Conservation (phyloP, 2,797 vertebrate species). For the Acrossocheilus fasciatus region DNA sequence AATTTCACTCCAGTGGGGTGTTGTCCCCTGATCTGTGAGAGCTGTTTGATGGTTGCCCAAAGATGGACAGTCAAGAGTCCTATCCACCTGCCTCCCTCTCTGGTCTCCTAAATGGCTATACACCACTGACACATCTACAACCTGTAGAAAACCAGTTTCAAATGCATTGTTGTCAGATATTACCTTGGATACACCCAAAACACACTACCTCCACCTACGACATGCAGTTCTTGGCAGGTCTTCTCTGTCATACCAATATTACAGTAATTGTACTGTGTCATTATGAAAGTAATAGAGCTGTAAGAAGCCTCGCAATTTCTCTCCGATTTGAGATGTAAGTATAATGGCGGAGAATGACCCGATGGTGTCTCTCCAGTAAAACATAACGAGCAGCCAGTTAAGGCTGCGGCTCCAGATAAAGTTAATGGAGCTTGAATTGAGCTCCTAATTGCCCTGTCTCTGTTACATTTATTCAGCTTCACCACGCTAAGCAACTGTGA, state of each 20-base stretch:
- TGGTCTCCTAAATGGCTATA: slow-evolving; percentile 5
- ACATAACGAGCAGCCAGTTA: slow-evolving; percentile 63
- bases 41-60: slow-evolving; percentile 41
- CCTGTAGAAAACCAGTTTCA: background rate
- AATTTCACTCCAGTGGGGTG: slow-evolving; percentile 56
- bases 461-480: slow-evolving; percentile 95
- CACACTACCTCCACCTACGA: background rate
- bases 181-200: background rate
- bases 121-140: background rate
- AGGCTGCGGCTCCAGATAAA: slow-evolving; percentile 88
- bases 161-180: slow-evolving; percentile 6
- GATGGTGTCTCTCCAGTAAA: slow-evolving; percentile 62
- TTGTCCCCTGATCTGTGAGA: slow-evolving; percentile 52
- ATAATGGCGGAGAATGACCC: slow-evolving; percentile 60
- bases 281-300: slow-evolving; percentile 35
- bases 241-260: slow-evolving; percentile 22
- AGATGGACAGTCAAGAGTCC: slow-evolving; percentile 47
- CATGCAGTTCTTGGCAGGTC: slow-evolving; percentile 25
- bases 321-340: slow-evolving; percentile 61
- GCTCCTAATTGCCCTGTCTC: slow-evolving; percentile 94
- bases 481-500: slow-evolving; percentile 92
- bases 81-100: slow-evolving; percentile 1
- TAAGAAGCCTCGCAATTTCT: slow-evolving; percentile 50
- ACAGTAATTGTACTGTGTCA: slow-evolving; percentile 43
- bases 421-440: slow-evolving; percentile 95